Percentiles rank a stretch among this genome's conserved stretches.
These are phyloP conservation scores for Chrysocyon brachyurus DNA, from an alignment of 2,797 vertebrate genomes.

Conservation along the genomic window DNA sequence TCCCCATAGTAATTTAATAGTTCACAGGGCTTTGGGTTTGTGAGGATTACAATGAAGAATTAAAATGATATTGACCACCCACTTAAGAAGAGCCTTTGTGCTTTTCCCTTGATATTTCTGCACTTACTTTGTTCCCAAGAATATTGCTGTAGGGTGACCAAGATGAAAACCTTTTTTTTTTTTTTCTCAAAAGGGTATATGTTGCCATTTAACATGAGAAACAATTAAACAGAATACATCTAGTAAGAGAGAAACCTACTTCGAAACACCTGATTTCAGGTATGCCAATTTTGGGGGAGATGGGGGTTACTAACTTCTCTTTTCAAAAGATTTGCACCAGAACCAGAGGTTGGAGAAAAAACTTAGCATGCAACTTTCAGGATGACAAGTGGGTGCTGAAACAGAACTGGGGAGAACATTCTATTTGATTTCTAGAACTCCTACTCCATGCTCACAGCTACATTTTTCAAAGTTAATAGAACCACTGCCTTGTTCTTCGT, in stretches of 20 bases:
- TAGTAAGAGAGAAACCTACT: background rate
- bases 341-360: background rate
- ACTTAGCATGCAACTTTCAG: background rate
- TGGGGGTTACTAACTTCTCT: background rate
- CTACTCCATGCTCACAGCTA: background rate
- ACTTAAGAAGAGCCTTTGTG: constrained; percentile 61
- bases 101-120: constrained; percentile 50
- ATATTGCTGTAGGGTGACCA: constrained; percentile 57
- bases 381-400: background rate
- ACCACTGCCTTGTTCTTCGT: background rate
- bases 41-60: constrained; percentile 63
- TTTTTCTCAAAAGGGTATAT: background rate
- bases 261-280: background rate
- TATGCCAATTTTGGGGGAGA: background rate
- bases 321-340: background rate
- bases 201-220: background rate
- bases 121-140: constrained; percentile 60
- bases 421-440: background rate
- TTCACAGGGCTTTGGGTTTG: constrained; percentile 71
- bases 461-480: background rate
- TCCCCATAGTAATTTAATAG: constrained; percentile 77
- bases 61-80: constrained; percentile 76
- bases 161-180: background rate
- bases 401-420: background rate
- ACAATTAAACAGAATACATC: constrained; percentile 30